These are phyloP conservation scores for Oegoconia quadripuncta DNA, from an alignment of 2,888 invertebrate genomes.

Conservation along the genomic window DNA sequence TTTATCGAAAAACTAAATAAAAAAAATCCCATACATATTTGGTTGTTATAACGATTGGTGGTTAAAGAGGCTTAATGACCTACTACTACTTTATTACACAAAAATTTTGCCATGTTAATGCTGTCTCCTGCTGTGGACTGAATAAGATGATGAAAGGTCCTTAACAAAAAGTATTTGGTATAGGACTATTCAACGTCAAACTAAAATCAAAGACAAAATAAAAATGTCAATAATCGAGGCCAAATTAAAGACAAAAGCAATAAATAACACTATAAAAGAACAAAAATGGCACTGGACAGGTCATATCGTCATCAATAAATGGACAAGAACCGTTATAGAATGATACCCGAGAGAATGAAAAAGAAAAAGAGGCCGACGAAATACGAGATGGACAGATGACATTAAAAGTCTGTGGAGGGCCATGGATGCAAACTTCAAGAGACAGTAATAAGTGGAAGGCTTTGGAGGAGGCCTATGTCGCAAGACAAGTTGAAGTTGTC, in stretches of 20 bases:
- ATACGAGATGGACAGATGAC: constrained; percentile 14
- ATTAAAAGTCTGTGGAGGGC: constrained; percentile 4
- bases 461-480: too few relatives aligned
- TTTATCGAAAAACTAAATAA: too few relatives aligned
- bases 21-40: too few relatives aligned
- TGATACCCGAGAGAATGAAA: constrained; percentile 6
- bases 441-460: constrained; percentile 12
- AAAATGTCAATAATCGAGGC: constrained; percentile 1
- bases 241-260: background rate
- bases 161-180: too few relatives aligned
- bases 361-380: constrained; percentile 11
- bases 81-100: too few relatives aligned
- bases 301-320: constrained; percentile 9
- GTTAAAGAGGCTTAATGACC: too few relatives aligned
- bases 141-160: too few relatives aligned
- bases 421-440: constrained; percentile 8
- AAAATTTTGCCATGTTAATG: too few relatives aligned
- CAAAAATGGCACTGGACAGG: constrained; percentile 17
- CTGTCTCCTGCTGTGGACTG: too few relatives aligned
- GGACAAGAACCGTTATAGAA: constrained; percentile 5
- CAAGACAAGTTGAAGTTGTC: too few relatives aligned
- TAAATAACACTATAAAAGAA: constrained; percentile 2
- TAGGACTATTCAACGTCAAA: too few relatives aligned
- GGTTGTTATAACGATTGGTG: too few relatives aligned
- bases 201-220: constrained; percentile 4